Base-by-base conservation (phyloP, 2,797 vertebrate genomes). In the Cyprinella venusta region DNA sequence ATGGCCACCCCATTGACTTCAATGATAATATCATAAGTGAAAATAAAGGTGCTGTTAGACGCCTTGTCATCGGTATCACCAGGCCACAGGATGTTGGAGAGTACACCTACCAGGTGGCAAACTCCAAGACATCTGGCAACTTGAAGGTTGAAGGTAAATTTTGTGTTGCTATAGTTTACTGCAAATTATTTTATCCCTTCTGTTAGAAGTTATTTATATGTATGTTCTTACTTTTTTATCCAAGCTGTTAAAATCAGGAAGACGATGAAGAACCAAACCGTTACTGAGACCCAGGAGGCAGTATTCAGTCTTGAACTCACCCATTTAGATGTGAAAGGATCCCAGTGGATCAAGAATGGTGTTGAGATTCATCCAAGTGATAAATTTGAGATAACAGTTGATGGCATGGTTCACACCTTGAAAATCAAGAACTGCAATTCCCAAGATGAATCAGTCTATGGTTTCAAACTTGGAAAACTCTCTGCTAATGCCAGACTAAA, bases 221-320 rank as follows among this genome's bases (percentile, higher is more conserved):
- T 33, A 33, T 69, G n/a, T 56, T 30, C 9, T 50, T 63, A 19
- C 3, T 36, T 76, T 40, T 33, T 67, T 87, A 56, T 56, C 61
- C 15, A 63, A 99, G 98, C 96, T 88, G 97, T 99, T 87, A 99
- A 99, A 91, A 96, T 99, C 87, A 98, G 97, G 92, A 96, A 96
- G 90, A 96, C 95, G 8, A 86, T 96, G 45, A 96, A 95, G 89
- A 96, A 96, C 83, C 91, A 95, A 87, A 96, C 95, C 0, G 95
- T 96, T 75, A 96, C 94, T 83, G 95, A 96, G 92, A 99, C 97
- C 3, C 97, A 99, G 86, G 95, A 95, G 94, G 75, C 75, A 96
- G 87, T 91, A 95, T 93, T 92, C 96, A 91, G 87, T 96, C 92
- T 99, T 91, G 97, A 99, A 88, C 95, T 99, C 75, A 96, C 94